phyloP scores from a whole-genome alignment of 2,797 vertebrate species.

The Scomberomorus guttatus region DNA sequence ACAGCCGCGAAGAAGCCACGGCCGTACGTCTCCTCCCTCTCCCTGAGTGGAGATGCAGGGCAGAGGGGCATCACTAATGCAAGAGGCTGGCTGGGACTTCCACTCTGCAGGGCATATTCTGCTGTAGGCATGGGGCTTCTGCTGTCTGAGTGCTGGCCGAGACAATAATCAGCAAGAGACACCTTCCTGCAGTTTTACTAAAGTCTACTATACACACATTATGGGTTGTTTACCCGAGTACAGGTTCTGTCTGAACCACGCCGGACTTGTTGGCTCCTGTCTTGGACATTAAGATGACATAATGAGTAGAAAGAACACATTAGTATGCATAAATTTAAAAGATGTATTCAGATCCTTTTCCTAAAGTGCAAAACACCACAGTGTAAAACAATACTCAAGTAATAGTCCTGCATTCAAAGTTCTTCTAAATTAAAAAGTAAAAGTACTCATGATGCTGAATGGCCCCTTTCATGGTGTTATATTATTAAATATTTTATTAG shows the following conservation, averaged over 20 bases:
- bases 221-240: slow-evolving; percentile 19
- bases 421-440: background rate
- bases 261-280: slow-evolving; percentile 33
- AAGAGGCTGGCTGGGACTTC: slow-evolving; percentile 72
- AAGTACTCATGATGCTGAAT: background rate
- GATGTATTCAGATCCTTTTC: background rate
- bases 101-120: slow-evolving; percentile 73
- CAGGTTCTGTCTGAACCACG: slow-evolving; percentile 29
- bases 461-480: background rate
- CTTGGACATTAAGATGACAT: background rate
- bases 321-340: background rate
- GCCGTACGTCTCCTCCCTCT: slow-evolving; percentile 68
- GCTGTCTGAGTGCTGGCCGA: slow-evolving; percentile 75
- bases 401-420: background rate
- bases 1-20: slow-evolving; percentile 58
- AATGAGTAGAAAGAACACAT: background rate
- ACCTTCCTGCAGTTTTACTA: slow-evolving; percentile 73
- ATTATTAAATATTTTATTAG: background rate
- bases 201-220: slow-evolving; percentile 49
- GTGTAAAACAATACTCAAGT: background rate
- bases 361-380: slow-evolving; percentile 1
- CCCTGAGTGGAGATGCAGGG: slow-evolving; percentile 71
- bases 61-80: slow-evolving; percentile 79
- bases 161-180: slow-evolving; percentile 64
- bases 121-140: slow-evolving; percentile 63